phyloP scores from a whole-genome alignment of 2,113 vertebrate species.

The Tylochromis polylepis region DNA sequence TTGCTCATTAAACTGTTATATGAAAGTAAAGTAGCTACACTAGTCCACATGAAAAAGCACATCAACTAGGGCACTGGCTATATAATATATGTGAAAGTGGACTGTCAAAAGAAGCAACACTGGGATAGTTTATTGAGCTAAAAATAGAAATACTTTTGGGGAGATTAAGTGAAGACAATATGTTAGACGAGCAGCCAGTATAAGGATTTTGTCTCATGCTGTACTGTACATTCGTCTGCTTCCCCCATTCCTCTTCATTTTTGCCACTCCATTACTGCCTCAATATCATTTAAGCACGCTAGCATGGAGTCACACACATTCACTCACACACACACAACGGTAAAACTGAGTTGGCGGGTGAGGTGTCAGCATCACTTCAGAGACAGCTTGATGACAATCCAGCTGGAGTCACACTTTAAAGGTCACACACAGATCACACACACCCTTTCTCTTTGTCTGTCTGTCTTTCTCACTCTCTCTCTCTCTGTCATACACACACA shows the following conservation, averaged over 20 bases:
- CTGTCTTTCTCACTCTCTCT: neutral
- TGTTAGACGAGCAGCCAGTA: slow-evolving; percentile 25
- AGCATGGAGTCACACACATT: neutral
- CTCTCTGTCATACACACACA: neutral
- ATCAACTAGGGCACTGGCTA: neutral
- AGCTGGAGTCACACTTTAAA: slow-evolving; percentile 70
- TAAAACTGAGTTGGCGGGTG: slow-evolving; percentile 27
- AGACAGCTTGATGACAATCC: slow-evolving; percentile 67
- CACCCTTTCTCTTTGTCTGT: neutral
- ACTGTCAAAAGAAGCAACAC: slow-evolving; percentile 18
- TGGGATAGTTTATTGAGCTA: slow-evolving; percentile 29
- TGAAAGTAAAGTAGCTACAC: slow-evolving; percentile 1
- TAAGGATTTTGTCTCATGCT: slow-evolving; percentile 32
- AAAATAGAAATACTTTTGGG: slow-evolving; percentile 53
- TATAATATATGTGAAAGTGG: slow-evolving; percentile 22
- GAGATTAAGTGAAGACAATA: slow-evolving; percentile 47
- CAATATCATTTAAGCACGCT: neutral
- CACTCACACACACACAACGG: neutral
- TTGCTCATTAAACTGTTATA: slow-evolving; percentile 4
- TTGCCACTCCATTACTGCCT: slow-evolving; percentile 1
- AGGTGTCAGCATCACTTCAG: slow-evolving; percentile 60
- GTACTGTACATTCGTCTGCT: slow-evolving; percentile 12
- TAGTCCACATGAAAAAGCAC: slow-evolving; percentile 13
- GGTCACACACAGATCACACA: slow-evolving; percentile 54
- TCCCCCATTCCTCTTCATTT: slow-evolving; percentile 1